These are phyloP conservation scores for Drosophila triauraria DNA, from an alignment of 1,140 invertebrate species.

Conservation along the genomic window DNA sequence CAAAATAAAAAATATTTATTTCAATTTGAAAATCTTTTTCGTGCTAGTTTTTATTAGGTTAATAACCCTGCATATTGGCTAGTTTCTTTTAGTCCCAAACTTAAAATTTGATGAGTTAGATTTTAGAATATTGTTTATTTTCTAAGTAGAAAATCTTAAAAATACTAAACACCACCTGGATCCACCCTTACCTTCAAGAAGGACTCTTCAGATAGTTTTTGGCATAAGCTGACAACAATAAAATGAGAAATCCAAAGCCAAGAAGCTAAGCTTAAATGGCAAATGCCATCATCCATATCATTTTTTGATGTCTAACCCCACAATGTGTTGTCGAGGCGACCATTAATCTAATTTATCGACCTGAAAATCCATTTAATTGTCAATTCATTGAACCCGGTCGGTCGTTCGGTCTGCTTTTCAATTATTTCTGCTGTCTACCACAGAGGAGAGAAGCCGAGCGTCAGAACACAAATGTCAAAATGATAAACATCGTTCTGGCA, in stretches of 20 bases:
- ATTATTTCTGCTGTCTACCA: conserved; percentile 34
- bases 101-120: too few relatives aligned
- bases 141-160: too few relatives aligned
- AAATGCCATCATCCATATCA: not conserved
- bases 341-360: conserved; percentile 12
- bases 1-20: too few relatives aligned
- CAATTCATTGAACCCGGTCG: conserved; percentile 17
- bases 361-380: conserved; percentile 31
- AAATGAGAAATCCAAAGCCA: not conserved
- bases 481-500: conserved; percentile 7
- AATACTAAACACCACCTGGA: too few relatives aligned
- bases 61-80: too few relatives aligned
- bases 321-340: not conserved
- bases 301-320: not conserved
- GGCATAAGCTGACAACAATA: not conserved
- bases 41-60: too few relatives aligned
- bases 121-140: too few relatives aligned
- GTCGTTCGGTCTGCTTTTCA: conserved; percentile 3
- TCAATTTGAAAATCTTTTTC: too few relatives aligned
- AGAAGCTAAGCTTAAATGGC: not conserved
- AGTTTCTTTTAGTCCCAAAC: too few relatives aligned
- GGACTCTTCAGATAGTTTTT: not conserved
- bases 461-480: conserved; percentile 27
- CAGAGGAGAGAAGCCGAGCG: not conserved
- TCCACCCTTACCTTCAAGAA: too few relatives aligned